phyloP scores from a whole-genome alignment of 2,797 vertebrate genomes.

The Anniella stebbinsi region DNA sequence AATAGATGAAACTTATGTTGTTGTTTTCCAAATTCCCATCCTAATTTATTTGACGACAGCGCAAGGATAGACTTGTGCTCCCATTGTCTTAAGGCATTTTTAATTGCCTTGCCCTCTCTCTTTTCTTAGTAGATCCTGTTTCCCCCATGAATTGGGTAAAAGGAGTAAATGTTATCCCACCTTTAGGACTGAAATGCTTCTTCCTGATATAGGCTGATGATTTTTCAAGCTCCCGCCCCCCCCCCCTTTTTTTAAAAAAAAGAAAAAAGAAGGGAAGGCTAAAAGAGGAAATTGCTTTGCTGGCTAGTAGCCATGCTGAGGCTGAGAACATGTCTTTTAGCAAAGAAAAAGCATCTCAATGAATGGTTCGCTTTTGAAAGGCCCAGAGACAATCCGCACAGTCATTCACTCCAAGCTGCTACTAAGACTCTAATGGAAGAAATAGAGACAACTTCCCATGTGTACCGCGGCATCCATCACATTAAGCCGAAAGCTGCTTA shows the following conservation, averaged over 20 bases:
- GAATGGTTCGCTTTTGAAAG: constrained; percentile 77
- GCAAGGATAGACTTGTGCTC: constrained; percentile 62
- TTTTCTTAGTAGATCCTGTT: constrained; percentile 81
- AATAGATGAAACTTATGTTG: constrained; percentile 63
- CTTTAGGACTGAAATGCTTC: constrained; percentile 80
- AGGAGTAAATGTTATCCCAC: constrained; percentile 79
- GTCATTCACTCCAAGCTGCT: constrained; percentile 70
- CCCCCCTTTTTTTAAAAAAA: no score
- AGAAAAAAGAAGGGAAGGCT: not conserved
- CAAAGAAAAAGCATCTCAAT: constrained; percentile 71
- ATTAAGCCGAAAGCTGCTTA: constrained; percentile 29
- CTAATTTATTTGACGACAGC: constrained; percentile 78
- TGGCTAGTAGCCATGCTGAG: constrained; percentile 78
- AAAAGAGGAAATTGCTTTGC: constrained; percentile 82
- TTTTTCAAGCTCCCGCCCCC: constrained; percentile 60
- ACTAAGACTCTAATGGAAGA: constrained; percentile 59
- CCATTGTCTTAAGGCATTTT: constrained; percentile 72
- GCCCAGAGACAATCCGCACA: constrained; percentile 68
- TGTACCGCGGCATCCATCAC: constrained; percentile 25
- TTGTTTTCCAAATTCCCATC: constrained; percentile 49
- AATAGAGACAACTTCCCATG: constrained; percentile 42
- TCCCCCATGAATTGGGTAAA: constrained; percentile 81
- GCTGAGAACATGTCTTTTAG: constrained; percentile 77
- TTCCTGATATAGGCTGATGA: constrained; percentile 77
- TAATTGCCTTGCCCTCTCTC: constrained; percentile 73